Base-by-base conservation (phyloP, 1,140 invertebrate species). In the Cotesia glomerata region DNA sequence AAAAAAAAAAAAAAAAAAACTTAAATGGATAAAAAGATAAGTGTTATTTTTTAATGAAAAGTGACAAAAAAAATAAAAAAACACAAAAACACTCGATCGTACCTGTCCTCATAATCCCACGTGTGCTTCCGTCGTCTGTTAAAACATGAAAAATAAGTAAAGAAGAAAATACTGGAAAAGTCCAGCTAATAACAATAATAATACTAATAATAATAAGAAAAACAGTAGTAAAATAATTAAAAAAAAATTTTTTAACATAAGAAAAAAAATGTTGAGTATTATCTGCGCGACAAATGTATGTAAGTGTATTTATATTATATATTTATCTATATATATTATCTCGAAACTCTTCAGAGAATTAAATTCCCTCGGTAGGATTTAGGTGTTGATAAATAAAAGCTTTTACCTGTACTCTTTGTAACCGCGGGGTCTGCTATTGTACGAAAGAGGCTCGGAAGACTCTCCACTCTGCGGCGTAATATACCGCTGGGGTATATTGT, bases 371-470 rank as follows among this genome's bases (percentile, higher is more conserved):
- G 26, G 26, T 26, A 26, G 26, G 26, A 26, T 26, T 26, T 26
- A 34, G 14, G 16, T 32, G 64, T 59, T 45, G 26, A n/a, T 9
- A 45, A 45, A 45, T 45, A 45, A 8, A 45, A 45, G 39, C 39
- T 45, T 45, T 49, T 84, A 85, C 83, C 84, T 88, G 79, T 86
- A 87, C 75, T 89, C 86, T 81, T 90, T 91, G 81, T 89, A 89
- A 76, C 89, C 88, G 79, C 90, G 89, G 76, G 95, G 95, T 86
- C 95, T 89, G 86, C 95, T 96, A 86, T 97, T 97, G 84, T 97
- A 97, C 82, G 93, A 97, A 73, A 98, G 89, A 75, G 95, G 95
- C 86, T 97, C 95, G 76, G 92, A 92, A 82, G 81, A 80, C 78
- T 86, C 86, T 74, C 79, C 79, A 79, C 75, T 80, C 68, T 81